Conservation (phyloP, 1,140 invertebrate genomes). For the Acarapis woodi region DNA sequence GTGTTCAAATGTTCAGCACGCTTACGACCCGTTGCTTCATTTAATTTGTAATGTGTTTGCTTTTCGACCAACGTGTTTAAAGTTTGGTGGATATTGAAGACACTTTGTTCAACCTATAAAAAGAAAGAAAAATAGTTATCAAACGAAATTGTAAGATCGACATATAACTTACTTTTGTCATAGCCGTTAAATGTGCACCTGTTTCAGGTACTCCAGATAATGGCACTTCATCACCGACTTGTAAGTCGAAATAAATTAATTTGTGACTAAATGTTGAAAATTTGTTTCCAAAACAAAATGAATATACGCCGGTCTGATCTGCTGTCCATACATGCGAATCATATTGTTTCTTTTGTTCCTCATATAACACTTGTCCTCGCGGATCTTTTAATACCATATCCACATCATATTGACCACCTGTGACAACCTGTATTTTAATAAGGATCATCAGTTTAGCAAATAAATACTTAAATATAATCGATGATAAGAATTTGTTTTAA, state of each 20-base stretch:
- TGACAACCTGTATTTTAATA: conserved; percentile 47
- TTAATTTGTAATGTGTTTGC: conserved; percentile 80
- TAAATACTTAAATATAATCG: neutral
- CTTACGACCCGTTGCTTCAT: conserved; percentile 73
- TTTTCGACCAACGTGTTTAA: conserved; percentile 61
- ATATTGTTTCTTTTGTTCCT: conserved; percentile 71
- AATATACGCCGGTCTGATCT: conserved; percentile 38
- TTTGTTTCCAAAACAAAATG: conserved; percentile 90
- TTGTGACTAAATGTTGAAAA: conserved; percentile 99
- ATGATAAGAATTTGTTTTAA: neutral
- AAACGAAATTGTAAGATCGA: conserved; percentile 1
- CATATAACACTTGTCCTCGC: conserved; percentile 59
- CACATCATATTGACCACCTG: conserved; percentile 95
- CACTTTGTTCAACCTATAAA: conserved; percentile 59
- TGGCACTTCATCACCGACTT: conserved; percentile 65
- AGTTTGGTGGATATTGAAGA: conserved; percentile 56
- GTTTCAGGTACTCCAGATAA: conserved; percentile 60
- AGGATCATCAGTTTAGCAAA: conserved; percentile 4
- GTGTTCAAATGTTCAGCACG: conserved; percentile 83
- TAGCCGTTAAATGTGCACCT: conserved; percentile 70
- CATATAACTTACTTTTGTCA: conserved; percentile 31
- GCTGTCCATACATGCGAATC: conserved; percentile 66
- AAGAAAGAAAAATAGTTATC: conserved; percentile 2
- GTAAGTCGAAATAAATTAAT: conserved; percentile 92
- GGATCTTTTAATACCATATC: conserved; percentile 74